Evolutionary conservation across 1,140 invertebrate genomes (phyloP).

Genomic region (Platyscapa corneri): DNA sequence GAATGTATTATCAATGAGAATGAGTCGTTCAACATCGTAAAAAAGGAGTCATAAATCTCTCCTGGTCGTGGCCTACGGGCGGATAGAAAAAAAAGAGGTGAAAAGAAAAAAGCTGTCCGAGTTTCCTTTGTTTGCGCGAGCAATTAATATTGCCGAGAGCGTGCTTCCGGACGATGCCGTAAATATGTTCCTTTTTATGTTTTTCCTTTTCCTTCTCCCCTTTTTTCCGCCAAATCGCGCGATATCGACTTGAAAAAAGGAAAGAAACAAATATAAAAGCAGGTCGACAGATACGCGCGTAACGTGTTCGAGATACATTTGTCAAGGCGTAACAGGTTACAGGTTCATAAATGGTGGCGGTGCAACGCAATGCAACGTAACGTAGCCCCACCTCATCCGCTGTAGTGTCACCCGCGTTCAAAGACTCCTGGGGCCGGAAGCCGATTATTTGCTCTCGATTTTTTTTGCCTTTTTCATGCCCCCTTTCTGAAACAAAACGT

Average conservation of each 20-base stretch:
- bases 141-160: conserved; percentile 48
- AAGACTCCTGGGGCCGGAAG: conserved; percentile 60
- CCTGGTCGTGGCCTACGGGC: not conserved
- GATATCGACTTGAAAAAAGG: not conserved
- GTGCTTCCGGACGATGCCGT: conserved; percentile 33
- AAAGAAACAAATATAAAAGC: not conserved
- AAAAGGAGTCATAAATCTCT: conserved; percentile 42
- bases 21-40: conserved; percentile 36
- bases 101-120: conserved; percentile 32
- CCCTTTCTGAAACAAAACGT: conserved; percentile 39
- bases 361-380: not conserved
- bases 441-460: conserved; percentile 64
- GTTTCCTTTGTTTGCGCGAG: conserved; percentile 41
- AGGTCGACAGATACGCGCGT: conserved; percentile 5
- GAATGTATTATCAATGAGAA: conserved; percentile 35
- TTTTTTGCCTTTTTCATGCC: conserved; percentile 20
- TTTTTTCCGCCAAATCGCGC: not conserved
- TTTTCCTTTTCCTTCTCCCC: not conserved
- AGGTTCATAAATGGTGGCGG: conserved; percentile 64
- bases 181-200: conserved; percentile 24
- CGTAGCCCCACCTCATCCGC: conserved; percentile 67
- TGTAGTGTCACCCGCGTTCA: conserved; percentile 61
- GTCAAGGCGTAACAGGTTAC: conserved; percentile 62
- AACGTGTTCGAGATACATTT: conserved; percentile 49
- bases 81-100: conserved; percentile 23